These are phyloP conservation scores for Petroica traversi DNA, from an alignment of 2,113 vertebrate genomes.

Conservation along the genomic window DNA sequence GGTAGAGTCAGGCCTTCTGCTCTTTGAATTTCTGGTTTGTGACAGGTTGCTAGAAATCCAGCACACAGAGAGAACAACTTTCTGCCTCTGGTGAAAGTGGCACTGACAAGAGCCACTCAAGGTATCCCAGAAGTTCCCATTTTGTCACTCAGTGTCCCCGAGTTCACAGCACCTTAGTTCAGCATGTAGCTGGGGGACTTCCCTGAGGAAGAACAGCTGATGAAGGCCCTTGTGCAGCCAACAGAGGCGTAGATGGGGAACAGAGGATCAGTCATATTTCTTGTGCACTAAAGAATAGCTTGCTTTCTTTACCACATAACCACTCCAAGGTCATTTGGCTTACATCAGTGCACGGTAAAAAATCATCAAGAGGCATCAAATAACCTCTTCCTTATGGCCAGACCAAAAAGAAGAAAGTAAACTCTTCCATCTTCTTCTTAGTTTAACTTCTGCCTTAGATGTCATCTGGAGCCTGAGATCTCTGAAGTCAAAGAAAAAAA, in stretches of 20 bases:
- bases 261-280: not conserved
- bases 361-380: not conserved
- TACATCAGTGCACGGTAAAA: not conserved
- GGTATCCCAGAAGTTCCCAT: rapidly evolving
- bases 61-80: rapidly evolving
- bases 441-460: not conserved
- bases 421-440: not conserved
- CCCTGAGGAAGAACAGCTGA: not conserved
- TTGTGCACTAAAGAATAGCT: not conserved
- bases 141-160: not conserved
- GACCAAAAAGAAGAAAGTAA: not conserved
- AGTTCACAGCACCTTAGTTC: not conserved
- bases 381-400: not conserved
- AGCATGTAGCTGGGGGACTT: not conserved
- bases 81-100: not conserved
- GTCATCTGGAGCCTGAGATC: not conserved
- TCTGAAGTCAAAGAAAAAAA: not conserved
- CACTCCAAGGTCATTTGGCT: not conserved
- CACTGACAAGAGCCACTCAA: not conserved
- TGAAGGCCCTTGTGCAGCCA: not conserved
- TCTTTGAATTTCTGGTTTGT: not conserved
- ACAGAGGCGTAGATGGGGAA: not conserved
- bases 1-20: not conserved
- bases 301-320: not conserved
- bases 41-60: not conserved